A percentile compares a stretch with the other conserved stretches of the same genome.
phyloP scores from a whole-genome alignment of 2,888 invertebrate species.

The Hirtodrosophila trivittata region DNA sequence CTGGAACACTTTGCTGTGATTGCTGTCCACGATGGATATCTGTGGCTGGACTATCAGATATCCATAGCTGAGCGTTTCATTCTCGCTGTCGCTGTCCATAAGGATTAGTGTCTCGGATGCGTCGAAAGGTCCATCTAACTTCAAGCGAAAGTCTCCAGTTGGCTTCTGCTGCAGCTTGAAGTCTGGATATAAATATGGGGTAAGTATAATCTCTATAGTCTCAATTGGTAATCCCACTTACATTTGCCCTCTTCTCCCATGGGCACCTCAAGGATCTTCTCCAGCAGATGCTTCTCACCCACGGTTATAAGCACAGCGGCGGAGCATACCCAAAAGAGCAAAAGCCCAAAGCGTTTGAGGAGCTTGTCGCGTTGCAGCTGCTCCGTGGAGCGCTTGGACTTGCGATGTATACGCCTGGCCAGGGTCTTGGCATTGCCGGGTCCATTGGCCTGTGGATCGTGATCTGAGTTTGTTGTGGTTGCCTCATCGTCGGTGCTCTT shows the following conservation, averaged over 20 bases:
- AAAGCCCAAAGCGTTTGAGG: conserved; percentile 71
- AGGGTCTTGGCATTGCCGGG: conserved; percentile 62
- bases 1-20: conserved; percentile 57
- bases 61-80: conserved; percentile 59
- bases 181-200: conserved; percentile 30
- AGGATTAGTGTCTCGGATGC: conserved; percentile 37
- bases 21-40: conserved; percentile 55
- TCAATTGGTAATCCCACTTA: conserved; percentile 38
- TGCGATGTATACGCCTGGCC: conserved; percentile 59
- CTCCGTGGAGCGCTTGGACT: conserved; percentile 69
- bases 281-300: conserved; percentile 81
- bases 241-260: conserved; percentile 73
- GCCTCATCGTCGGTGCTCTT: conserved; percentile 78
- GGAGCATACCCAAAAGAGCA: conserved; percentile 80
- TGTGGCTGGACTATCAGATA: conserved; percentile 79
- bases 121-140: conserved; percentile 75
- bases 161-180: conserved; percentile 73
- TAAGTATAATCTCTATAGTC: background rate
- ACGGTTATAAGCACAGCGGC: conserved; percentile 77
- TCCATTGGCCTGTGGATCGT: conserved; percentile 55
- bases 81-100: conserved; percentile 44
- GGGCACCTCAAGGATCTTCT: conserved; percentile 81
- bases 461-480: conserved; percentile 75
- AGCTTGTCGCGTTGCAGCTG: conserved; percentile 66
- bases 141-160: conserved; percentile 78